Base-by-base conservation (phyloP, 2,888 invertebrate species). In the Patella pellucida region DNA sequence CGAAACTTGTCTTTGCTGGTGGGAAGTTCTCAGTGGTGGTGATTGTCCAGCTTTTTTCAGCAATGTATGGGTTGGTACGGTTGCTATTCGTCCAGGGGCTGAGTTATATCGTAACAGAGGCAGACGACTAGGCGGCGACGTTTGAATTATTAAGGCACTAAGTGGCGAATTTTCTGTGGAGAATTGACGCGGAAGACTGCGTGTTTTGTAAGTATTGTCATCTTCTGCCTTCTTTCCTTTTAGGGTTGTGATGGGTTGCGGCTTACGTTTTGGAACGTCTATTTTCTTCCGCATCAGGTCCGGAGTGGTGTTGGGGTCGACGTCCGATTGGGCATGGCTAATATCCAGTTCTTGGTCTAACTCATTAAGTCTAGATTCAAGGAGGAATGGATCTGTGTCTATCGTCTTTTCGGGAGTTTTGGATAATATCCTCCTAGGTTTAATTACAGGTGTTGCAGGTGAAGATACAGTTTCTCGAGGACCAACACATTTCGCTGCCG, bases 181-280 rank as follows among this genome's bases (percentile, higher is more conserved):
- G 12, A 80, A 79, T 52, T 81, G 82, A 11, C 84, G 77, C 2
- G 86, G 84, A 9, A 83, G 72, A 71, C 82, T 84, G 62, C 78
- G 76, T n/a, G 83, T 81, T 54, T 81, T 80, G 15, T 81, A 81
- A 4, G 52, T 54, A 15, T 75, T 79, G 2, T 80, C 78, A 41
- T 80, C 79, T 31, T 72, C 75, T 4, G 50, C n/a, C n/a, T 41
- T 74, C 41, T 72, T 75, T 0, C 83, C 82, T 74, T 86, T 88
- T 14, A 88, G 74, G 11, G 87, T 86, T 16, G 88, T 88, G 7
- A 88, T 83, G 1, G 88, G 88, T 70, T 88, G 88, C 14, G 85
- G 83, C 79, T 88, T 88, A 19, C 88, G 78, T 2, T 80, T 77
- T 5, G 84, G 81, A 5, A 41, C 41, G 41, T 41, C 41, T 41